phyloP scores from a whole-genome alignment of 2,113 vertebrate genomes.

The Rutilus rutilus region DNA sequence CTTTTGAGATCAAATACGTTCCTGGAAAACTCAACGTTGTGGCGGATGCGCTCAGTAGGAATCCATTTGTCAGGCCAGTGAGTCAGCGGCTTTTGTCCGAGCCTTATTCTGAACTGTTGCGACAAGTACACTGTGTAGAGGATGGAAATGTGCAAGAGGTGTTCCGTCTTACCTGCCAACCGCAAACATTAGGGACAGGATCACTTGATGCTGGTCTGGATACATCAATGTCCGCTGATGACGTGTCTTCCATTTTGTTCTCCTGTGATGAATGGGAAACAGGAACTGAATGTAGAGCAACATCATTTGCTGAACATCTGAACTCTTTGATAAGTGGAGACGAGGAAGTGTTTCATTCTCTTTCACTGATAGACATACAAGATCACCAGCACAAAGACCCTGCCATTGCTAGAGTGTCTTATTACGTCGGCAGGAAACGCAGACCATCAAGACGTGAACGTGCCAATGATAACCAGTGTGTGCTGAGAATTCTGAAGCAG shows the following conservation, averaged over 20 bases:
- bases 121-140: not conserved
- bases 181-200: not conserved
- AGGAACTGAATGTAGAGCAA: no score
- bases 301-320: no score
- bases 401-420: not conserved
- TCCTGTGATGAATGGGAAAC: no score
- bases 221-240: not conserved
- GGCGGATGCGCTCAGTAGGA: not conserved
- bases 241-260: no score
- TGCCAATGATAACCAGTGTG: not conserved
- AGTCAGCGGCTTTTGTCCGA: not conserved
- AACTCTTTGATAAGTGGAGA: no score
- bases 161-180: not conserved
- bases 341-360: not conserved
- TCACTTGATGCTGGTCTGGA: not conserved
- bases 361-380: not conserved
- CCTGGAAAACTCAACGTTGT: not conserved
- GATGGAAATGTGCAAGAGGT: not conserved
- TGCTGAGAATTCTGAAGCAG: not conserved
- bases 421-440: not conserved
- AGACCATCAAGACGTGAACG: conserved; percentile 18
- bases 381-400: not conserved
- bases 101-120: not conserved
- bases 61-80: not conserved
- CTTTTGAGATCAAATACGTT: not conserved